Percentiles rank a stretch among this genome's conserved stretches.
Conservation (phyloP, 2,797 vertebrate species). For the Sparus aurata region DNA sequence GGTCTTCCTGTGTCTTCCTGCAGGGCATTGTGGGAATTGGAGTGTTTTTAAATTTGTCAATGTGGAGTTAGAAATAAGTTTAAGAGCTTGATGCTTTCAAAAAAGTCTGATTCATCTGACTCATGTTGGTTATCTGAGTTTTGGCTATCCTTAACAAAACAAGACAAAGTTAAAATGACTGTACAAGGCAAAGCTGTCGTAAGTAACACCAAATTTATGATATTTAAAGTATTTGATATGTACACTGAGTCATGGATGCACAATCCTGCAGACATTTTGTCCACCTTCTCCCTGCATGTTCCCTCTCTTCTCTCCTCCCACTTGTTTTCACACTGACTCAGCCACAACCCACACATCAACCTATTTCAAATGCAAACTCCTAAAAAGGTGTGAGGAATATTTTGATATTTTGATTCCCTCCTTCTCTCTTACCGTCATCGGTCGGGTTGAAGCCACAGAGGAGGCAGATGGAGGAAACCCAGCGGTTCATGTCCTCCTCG, state of each 20-base stretch:
- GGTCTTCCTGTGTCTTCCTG: neutral
- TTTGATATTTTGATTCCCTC: neutral
- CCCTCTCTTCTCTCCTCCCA: constrained; percentile 49
- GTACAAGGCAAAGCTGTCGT: neutral
- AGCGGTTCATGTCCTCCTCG: constrained; percentile 96
- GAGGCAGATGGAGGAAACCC: constrained; percentile 94
- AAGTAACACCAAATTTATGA: neutral
- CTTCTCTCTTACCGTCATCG: constrained; percentile 46
- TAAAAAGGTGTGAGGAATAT: constrained; percentile 1
- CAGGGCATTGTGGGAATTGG: constrained; percentile 10
- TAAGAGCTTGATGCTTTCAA: too few species aligned
- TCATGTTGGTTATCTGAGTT: too few species aligned
- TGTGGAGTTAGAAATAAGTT: too few species aligned
- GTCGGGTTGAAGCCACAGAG: constrained; percentile 94
- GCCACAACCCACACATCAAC: constrained; percentile 32
- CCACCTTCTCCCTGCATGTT: constrained; percentile 25
- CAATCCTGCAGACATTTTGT: neutral
- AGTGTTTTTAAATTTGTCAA: neutral
- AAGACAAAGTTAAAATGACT: constrained; percentile 4
- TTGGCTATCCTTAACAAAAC: neutral
- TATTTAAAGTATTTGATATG: neutral
- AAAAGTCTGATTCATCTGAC: neutral
- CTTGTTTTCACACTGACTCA: constrained; percentile 66
- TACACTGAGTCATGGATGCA: constrained; percentile 9
- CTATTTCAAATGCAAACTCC: constrained; percentile 7